Conservation (phyloP, 1,140 invertebrate genomes). For the Leguminivora glycinivorella region DNA sequence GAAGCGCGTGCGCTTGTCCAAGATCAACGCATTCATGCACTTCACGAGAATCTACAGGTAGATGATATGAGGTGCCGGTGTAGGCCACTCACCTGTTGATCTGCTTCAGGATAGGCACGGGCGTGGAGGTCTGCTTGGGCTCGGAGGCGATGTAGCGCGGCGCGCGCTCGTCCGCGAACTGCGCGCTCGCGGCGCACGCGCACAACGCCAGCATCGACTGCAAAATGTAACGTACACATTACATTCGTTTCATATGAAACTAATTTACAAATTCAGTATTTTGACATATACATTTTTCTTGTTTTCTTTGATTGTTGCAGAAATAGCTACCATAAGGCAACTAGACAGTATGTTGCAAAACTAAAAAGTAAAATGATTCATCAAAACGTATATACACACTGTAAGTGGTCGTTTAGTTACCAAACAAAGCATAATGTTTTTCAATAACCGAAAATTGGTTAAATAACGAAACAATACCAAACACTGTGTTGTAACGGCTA, state of each 20-base stretch:
- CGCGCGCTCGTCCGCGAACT: constrained; percentile 77
- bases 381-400: constrained; percentile 18
- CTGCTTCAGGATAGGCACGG: constrained; percentile 90
- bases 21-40: constrained; percentile 75
- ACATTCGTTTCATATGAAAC: not conserved
- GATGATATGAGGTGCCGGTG: not conserved
- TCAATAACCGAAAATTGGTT: constrained; percentile 17
- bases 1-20: constrained; percentile 74
- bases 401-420: constrained; percentile 26
- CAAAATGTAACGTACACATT: constrained; percentile 34
- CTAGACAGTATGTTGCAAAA: not conserved
- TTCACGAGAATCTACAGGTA: constrained; percentile 55
- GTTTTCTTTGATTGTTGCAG: not conserved
- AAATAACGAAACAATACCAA: constrained; percentile 27
- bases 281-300: not conserved
- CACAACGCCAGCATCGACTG: constrained; percentile 56
- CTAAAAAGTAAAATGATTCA: not conserved
- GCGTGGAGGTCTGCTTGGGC: constrained; percentile 76
- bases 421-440: constrained; percentile 17
- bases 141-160: constrained; percentile 69
- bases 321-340: not conserved
- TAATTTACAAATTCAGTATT: too few relatives aligned
- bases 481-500: constrained; percentile 14
- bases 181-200: constrained; percentile 73
- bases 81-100: constrained; percentile 84